Base-by-base conservation (phyloP, 1,140 invertebrate genomes). In the Choristoneura fumiferana region DNA sequence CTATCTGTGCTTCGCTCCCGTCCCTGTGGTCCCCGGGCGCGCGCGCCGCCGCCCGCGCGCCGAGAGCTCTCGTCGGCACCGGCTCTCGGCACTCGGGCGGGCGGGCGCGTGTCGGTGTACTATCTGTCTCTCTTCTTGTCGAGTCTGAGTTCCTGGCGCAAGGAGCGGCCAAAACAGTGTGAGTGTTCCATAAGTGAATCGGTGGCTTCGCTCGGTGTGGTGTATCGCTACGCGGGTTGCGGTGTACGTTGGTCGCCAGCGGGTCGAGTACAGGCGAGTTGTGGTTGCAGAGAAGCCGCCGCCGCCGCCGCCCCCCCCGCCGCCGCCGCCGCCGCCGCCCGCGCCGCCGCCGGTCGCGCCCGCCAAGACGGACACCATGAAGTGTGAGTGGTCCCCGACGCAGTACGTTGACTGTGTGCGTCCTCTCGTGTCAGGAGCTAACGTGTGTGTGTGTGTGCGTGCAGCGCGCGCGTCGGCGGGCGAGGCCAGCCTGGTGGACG, bases 401-500 rank as follows among this genome's bases (percentile, higher is more conserved):
- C 22, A 2, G 2, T 29, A 29, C 22, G 2, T 29, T 29, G 2
- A 6, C 22, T 29, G 22, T 29, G 2, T 29, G 6, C 22, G 2
- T 3, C 2, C 22, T 29, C 2, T 3, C 22, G 6, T 29, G 22
- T 29, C 22, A 6, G 2, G 6, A 29, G 2, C 22, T 29, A 29
- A 3, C 22, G 2, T 6, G 22, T 29, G 22, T n/a, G n/a, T n/a
- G n/a, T n/a, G n/a, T n/a, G n/a, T n/a, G n/a, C n/a, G n/a, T n/a
- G 60, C 73, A 14, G 60, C 65, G 62, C 87, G 83, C 65, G 62
- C 76, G 6, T 63, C 57, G 0, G 57, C 57, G 0, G 22, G 17
- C 17, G 85, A 90, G 1, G 61, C 62, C 6, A 71, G 91, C 36
- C 91, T 95, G 69, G 92, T 95, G 40, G 92, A 95, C 57, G 95